Conservation (phyloP, 2,888 invertebrate species). For the Machimus atricapillus region DNA sequence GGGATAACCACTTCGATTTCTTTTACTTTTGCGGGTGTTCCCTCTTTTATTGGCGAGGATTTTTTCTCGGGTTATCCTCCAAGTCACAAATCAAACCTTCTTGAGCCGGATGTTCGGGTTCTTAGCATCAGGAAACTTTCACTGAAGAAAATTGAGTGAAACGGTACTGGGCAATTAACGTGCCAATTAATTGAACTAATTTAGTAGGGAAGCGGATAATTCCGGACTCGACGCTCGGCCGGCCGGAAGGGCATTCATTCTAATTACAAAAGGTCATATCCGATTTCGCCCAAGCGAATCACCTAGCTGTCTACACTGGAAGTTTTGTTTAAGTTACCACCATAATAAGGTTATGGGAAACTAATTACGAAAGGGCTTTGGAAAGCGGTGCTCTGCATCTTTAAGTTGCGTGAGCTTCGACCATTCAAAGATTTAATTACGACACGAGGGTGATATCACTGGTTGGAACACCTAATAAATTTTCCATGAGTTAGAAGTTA, state of each 20-base stretch:
- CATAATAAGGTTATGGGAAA: slow-evolving; percentile 29
- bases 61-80: slow-evolving; percentile 3
- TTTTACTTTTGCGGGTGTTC: neutral
- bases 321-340: slow-evolving; percentile 14
- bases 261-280: slow-evolving; percentile 20
- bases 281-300: slow-evolving; percentile 9
- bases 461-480: neutral
- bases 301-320: neutral
- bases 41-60: neutral
- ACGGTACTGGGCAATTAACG: slow-evolving; percentile 22
- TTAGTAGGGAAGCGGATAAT: slow-evolving; percentile 26
- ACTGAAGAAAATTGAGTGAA: neutral
- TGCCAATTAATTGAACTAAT: slow-evolving; percentile 27
- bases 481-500: neutral
- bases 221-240: neutral
- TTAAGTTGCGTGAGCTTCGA: neutral
- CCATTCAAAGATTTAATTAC: slow-evolving; percentile 12
- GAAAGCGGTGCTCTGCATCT: neutral
- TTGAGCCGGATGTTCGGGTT: neutral
- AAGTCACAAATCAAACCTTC: slow-evolving; percentile 25
- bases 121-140: slow-evolving; percentile 24
- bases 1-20: slow-evolving; percentile 14
- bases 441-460: neutral
- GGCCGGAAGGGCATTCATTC: slow-evolving; percentile 13
- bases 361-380: neutral